Base-by-base conservation (phyloP, 2,888 invertebrate genomes). In the Eulithis prunata region DNA sequence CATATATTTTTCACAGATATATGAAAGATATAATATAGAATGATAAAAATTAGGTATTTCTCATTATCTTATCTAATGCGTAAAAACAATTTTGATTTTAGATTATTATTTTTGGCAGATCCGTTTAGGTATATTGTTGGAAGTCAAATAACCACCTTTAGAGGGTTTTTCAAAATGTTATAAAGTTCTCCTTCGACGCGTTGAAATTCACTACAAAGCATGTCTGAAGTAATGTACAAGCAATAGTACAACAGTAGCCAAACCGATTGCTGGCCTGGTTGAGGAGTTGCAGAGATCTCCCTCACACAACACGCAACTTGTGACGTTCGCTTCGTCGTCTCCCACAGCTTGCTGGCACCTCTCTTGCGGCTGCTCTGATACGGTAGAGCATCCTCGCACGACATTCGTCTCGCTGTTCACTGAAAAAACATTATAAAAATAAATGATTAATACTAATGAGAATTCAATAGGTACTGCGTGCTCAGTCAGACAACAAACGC, bases 231-330 rank as follows among this genome's bases (percentile, higher is more conserved):
- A 65, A 49, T 73, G 71, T 14, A 64, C 21, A 0, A 68, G 14
- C 32, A 73, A 12, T 49, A 69, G 12, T 4, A 73, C 4, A 10
- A 69, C 11, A n/a, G 68, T 45, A 0, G 47, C 57, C 0, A 70
- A 13, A 0, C 68, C 70, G 6, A 69, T 46, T 7, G 73, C 64
- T 3, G 71, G 62, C 64, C 68, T 82, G 0, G 67, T 57, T 0
- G 85, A 83, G 0, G 84, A 77, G 70, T 90, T 90, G 66, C 90
- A 90, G 0, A 81, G 75, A 5, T 87, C 81, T 3, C 69, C 78
- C 0, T 73, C 71, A 66, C 90, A 90, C 0, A 87, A 67, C 3
- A 63, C 47, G 64, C 89, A 90, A 3, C 71, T 69, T 3, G 64
- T 59, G 0, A 85, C 51, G 1, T 68, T 66, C 0, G 77, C 82